These are phyloP conservation scores for Noctilio leporinus DNA, from an alignment of 2,113 vertebrate genomes.

Conservation along the genomic window DNA sequence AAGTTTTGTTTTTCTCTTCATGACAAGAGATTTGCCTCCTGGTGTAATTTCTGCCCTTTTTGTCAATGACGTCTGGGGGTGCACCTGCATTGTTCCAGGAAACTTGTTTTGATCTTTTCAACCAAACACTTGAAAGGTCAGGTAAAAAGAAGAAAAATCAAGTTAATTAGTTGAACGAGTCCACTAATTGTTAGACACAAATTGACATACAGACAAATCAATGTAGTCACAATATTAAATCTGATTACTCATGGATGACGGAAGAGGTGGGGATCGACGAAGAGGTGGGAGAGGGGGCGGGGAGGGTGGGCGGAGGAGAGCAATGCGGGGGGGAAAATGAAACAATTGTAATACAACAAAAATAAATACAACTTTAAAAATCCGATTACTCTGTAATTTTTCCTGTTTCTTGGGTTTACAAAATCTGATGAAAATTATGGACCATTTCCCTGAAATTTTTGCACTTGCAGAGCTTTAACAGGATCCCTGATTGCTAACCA, in stretches of 20 bases:
- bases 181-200: neutral
- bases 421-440: conserved; percentile 5
- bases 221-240: neutral
- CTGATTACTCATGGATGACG: no score
- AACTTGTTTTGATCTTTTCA: neutral
- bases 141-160: neutral
- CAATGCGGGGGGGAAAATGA: no score
- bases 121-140: neutral
- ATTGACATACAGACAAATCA: neutral
- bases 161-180: neutral
- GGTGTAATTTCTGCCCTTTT: neutral
- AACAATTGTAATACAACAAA: no score
- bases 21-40: neutral
- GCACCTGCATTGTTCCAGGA: neutral
- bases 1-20: neutral
- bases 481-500: neutral
- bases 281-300: no score
- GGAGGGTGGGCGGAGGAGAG: no score
- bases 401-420: neutral
- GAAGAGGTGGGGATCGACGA: no score
- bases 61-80: neutral
- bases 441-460: neutral
- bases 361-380: no score
- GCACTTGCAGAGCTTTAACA: neutral
- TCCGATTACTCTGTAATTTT: neutral